Percentiles rank a stretch among this genome's conserved stretches.
These are phyloP conservation scores for Peribatodes rhomboidaria DNA, from an alignment of 2,888 invertebrate species.

Conservation along the genomic window DNA sequence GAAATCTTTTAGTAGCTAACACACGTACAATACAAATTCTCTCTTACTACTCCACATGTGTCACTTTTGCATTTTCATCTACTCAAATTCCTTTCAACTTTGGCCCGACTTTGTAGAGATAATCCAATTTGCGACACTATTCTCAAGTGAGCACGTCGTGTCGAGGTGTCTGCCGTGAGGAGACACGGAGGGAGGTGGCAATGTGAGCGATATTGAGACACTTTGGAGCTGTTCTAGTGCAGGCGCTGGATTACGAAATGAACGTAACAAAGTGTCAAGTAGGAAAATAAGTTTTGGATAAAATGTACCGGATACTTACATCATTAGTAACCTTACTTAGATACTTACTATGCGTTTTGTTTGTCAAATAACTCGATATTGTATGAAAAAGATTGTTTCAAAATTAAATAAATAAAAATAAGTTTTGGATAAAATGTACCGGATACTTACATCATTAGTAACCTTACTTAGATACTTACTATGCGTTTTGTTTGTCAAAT, in stretches of 20 bases:
- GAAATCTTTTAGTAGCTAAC: too few relatives aligned
- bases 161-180: background rate
- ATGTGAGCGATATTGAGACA: background rate
- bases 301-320: too few relatives aligned
- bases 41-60: background rate
- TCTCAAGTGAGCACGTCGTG: background rate
- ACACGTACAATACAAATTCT: too few relatives aligned
- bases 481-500: too few relatives aligned
- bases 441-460: too few relatives aligned
- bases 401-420: too few relatives aligned
- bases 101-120: slow-evolving; percentile 7
- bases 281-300: background rate
- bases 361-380: too few relatives aligned
- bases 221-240: background rate
- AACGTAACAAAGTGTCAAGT: background rate
- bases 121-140: slow-evolving; percentile 17
- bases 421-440: background rate
- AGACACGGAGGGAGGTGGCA: background rate
- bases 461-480: too few relatives aligned
- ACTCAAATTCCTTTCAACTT: slow-evolving; percentile 3
- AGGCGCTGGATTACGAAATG: slow-evolving; percentile 1
- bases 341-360: too few relatives aligned
- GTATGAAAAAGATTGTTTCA: too few relatives aligned
- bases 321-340: too few relatives aligned
- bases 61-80: background rate